Evolutionary conservation across 1,140 invertebrate species (phyloP).

Genomic region (Hypothenemus hampei): DNA sequence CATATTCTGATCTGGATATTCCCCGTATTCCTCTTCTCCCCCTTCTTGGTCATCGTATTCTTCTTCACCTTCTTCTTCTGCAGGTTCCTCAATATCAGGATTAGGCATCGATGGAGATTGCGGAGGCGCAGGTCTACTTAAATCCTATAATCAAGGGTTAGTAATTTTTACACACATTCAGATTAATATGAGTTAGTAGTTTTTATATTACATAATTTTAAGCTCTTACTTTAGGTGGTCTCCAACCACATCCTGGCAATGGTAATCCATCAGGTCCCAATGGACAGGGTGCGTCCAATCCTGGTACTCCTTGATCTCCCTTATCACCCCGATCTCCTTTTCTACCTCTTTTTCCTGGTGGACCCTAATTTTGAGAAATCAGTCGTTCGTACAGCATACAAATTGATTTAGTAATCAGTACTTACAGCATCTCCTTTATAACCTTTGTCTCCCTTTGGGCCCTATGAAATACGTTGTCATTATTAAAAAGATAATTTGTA

Average conservation of each 20-base stretch:
- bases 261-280: constrained; percentile 90
- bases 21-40: constrained; percentile 49
- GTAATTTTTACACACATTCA: background rate
- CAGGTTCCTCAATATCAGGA: constrained; percentile 43
- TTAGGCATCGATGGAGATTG: constrained; percentile 40
- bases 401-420: constrained; percentile 32
- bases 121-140: constrained; percentile 37
- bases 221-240: constrained; percentile 68
- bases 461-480: too few relatives aligned
- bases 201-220: background rate
- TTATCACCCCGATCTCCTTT: constrained; percentile 88
- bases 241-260: constrained; percentile 90
- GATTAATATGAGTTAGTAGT: background rate
- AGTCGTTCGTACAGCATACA: background rate
- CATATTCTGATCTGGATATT: constrained; percentile 50
- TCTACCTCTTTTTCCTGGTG: constrained; percentile 79
- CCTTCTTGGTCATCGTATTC: constrained; percentile 50
- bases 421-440: constrained; percentile 82
- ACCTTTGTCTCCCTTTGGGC: constrained; percentile 81
- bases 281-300: constrained; percentile 94
- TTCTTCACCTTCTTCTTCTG: constrained; percentile 46
- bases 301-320: constrained; percentile 93
- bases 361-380: constrained; percentile 56
- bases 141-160: constrained; percentile 38
- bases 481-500: too few relatives aligned